Evolutionary conservation across 2,888 invertebrate genomes (phyloP), one percentile per base, ranked within the genome.

Genomic region (Harpalus rubripes): DNA sequence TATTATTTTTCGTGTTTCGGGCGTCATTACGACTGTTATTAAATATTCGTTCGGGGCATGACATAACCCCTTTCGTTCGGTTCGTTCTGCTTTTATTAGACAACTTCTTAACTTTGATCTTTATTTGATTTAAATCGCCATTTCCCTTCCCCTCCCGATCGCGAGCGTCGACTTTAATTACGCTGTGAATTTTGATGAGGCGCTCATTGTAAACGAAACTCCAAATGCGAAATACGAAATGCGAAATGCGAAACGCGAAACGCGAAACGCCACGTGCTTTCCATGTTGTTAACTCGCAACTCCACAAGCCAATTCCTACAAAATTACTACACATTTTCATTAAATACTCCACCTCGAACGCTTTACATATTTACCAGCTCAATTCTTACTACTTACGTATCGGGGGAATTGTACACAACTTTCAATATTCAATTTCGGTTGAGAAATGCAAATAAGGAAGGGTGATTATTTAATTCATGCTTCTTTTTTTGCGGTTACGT

Each of bases 71-170:
- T 32, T 32, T 32, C 65, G 44, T 22, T 44, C 52, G 44, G 22
- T 44, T 65, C 81, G 26, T 80, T 61, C 79, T 16, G 81, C 63
- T 81, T 61, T 81, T 81, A 81, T 81, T 81, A 81, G 81, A 81
- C 81, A 81, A 52, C 52, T 61, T 65, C 81, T 81, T 41, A 63
- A 81, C 81, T 81, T 81, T 81, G 81, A 81, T 81, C 81, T 81
- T 81, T 81, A 81, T 81, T 81, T 81, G 81, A 81, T 81, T 81
- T 81, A 81, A 81, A 81, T 81, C 81, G 65, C 81, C 65, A 32
- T 81, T 63, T 44, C 81, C 3, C 63, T 63, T 52, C 72, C 18
- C 52, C n/a, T 18, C 26, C 81, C 15, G 65, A 63, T 81, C 81
- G 61, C 81, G 58, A 78, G 16, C 81, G 81, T 22, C 41, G 15